Conservation (phyloP, 2,113 vertebrate genomes). For the Tretioscincus oriximinensis region DNA sequence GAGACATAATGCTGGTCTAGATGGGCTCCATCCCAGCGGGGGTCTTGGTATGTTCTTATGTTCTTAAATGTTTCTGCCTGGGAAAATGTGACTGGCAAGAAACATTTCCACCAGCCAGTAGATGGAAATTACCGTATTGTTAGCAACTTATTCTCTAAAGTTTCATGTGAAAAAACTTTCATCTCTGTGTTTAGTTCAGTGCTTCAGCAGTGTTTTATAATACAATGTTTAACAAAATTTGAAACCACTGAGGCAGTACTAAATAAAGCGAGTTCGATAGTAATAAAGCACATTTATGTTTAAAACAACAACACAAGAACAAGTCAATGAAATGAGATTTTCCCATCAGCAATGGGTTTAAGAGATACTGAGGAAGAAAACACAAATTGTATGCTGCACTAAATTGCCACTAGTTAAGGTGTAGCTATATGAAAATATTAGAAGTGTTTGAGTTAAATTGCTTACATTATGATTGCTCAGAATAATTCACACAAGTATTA, state of each 20-base stretch:
- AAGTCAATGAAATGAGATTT: conserved; percentile 17
- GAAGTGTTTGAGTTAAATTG: conserved; percentile 7
- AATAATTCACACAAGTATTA: conserved; percentile 27
- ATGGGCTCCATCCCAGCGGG: too few relatives aligned
- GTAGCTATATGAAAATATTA: conserved; percentile 16
- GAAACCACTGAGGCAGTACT: not conserved
- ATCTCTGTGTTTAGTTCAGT: too few relatives aligned
- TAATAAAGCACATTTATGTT: not conserved
- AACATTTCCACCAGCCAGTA: too few relatives aligned
- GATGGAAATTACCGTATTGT: too few relatives aligned
- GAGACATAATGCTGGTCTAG: too few relatives aligned
- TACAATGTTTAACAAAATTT: not conserved
- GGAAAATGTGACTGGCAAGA: too few relatives aligned
- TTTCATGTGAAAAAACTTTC: too few relatives aligned
- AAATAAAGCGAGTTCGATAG: not conserved
- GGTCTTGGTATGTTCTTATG: too few relatives aligned
- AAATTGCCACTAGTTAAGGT: conserved; percentile 11
- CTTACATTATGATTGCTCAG: conserved; percentile 6
- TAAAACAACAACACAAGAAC: not conserved
- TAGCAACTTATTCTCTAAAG: too few relatives aligned
- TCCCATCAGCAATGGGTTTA: conserved; percentile 28
- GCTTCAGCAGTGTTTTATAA: too few relatives aligned
- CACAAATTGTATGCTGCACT: conserved; percentile 3
- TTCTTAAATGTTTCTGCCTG: too few relatives aligned
- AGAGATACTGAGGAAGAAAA: not conserved